These are phyloP conservation scores for Lerema accius DNA, from an alignment of 1,140 invertebrate species.

Conservation along the genomic window DNA sequence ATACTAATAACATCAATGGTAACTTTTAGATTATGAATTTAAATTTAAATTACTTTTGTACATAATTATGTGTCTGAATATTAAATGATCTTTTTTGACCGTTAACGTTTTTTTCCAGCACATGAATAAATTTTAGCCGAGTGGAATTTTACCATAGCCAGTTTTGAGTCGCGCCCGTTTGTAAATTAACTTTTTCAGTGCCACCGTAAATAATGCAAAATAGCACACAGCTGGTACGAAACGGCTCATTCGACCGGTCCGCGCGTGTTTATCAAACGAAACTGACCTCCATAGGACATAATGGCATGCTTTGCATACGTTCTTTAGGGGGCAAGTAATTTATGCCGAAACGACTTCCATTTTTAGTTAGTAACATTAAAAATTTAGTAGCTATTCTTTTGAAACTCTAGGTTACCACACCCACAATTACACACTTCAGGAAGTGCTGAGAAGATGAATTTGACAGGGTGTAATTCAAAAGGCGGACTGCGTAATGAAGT, in stretches of 20 bases:
- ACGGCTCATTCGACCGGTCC: conserved; percentile 30
- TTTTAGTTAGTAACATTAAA: not conserved
- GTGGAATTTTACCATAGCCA: conserved; percentile 19
- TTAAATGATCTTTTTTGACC: conserved; percentile 5
- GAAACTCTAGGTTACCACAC: not conserved
- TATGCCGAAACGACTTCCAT: conserved; percentile 9
- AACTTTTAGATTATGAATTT: not conserved
- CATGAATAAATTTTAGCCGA: conserved; percentile 17
- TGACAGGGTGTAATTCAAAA: conserved; percentile 23
- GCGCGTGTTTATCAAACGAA: conserved; percentile 26
- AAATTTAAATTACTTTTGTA: no score
- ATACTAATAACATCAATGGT: not conserved
- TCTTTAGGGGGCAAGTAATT: conserved; percentile 8
- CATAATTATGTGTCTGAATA: not conserved
- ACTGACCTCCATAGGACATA: conserved; percentile 27
- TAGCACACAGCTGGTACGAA: conserved; percentile 31
- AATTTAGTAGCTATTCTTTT: not conserved
- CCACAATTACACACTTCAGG: not conserved
- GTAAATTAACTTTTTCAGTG: conserved; percentile 30
- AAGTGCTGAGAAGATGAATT: conserved; percentile 4
- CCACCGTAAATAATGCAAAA: conserved; percentile 33
- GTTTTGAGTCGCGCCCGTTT: conserved; percentile 11
- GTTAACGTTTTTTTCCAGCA: conserved; percentile 8
- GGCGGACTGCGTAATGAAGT: conserved; percentile 13
- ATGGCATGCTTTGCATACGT: conserved; percentile 13